A percentile compares a stretch with the other conserved stretches of the same genome.
Evolutionary conservation across 2,888 invertebrate species (phyloP).

Genomic region (Ichneumon xanthorius): DNA sequence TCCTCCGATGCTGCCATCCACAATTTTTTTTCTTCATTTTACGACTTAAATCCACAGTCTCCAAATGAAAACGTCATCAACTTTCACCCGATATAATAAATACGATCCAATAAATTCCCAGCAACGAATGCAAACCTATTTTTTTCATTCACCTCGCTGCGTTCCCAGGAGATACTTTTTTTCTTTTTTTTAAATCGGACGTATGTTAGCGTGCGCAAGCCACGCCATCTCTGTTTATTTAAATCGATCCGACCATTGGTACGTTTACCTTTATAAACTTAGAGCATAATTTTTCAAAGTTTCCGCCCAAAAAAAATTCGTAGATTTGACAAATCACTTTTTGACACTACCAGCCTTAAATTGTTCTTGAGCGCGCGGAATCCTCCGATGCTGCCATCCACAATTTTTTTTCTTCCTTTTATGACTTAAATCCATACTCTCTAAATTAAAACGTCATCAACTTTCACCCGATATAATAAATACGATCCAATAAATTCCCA

Average conservation of each 20-base stretch:
- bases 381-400: background rate
- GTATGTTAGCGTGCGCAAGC: constrained; percentile 69
- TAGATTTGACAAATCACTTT: too few relatives aligned
- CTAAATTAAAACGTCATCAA: background rate
- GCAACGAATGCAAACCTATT: background rate
- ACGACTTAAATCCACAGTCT: background rate
- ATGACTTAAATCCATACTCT: background rate
- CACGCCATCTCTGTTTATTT: constrained; percentile 77
- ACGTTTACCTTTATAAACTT: too few relatives aligned
- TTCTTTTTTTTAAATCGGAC: constrained; percentile 54
- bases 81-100: background rate
- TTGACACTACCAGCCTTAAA: too few relatives aligned
- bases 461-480: background rate
- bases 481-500: background rate
- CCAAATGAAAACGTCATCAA: background rate
- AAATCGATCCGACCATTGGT: constrained; percentile 66
- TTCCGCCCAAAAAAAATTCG: too few relatives aligned
- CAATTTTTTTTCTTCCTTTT: background rate
- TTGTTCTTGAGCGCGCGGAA: too few relatives aligned
- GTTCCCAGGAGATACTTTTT: constrained; percentile 26
- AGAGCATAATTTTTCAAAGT: too few relatives aligned
- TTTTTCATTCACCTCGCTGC: background rate
- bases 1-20: background rate
- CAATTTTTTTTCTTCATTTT: background rate
- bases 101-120: background rate